Conservation (phyloP, 1,140 invertebrate species). For the Aphelenchoides besseyi region DNA sequence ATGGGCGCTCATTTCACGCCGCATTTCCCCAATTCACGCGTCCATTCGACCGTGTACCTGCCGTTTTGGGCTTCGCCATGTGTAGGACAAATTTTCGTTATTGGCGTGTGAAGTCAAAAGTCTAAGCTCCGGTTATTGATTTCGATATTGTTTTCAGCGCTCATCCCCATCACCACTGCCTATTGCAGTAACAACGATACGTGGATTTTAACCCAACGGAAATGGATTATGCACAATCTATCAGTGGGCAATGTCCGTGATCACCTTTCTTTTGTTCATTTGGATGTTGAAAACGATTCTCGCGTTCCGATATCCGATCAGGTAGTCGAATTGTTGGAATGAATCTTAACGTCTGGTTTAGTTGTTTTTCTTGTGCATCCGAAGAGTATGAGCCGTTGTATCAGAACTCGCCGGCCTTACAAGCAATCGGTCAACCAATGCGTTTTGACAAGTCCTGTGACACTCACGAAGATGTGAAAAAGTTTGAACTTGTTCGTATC, state of each 20-base stretch:
- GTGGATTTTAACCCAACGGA: too few relatives aligned
- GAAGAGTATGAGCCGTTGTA: slow-evolving; percentile 47
- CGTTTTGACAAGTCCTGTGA: slow-evolving; percentile 43
- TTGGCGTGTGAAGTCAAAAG: too few relatives aligned
- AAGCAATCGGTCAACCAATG: slow-evolving; percentile 43
- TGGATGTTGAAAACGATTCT: not conserved
- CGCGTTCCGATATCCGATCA: slow-evolving; percentile 19
- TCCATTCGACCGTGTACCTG: not conserved
- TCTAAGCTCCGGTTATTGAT: too few relatives aligned
- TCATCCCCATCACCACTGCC: too few relatives aligned
- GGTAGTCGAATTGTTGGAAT: slow-evolving; percentile 9
- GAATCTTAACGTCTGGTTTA: not conserved
- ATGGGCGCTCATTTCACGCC: not conserved
- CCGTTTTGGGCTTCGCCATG: not conserved
- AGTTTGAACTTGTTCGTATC: too few relatives aligned
- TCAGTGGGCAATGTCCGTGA: not conserved
- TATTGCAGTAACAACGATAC: too few relatives aligned
- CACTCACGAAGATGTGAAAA: slow-evolving; percentile 32
- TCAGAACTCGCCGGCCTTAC: slow-evolving; percentile 32
- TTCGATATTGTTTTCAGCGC: too few relatives aligned
- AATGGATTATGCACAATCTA: not conserved
- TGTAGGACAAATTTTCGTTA: too few relatives aligned
- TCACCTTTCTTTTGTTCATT: not conserved
- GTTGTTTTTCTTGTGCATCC: slow-evolving; percentile 48
- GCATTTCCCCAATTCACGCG: not conserved